phyloP scores from a whole-genome alignment of 1,140 invertebrate genomes.

The Saccostrea cuccullata region DNA sequence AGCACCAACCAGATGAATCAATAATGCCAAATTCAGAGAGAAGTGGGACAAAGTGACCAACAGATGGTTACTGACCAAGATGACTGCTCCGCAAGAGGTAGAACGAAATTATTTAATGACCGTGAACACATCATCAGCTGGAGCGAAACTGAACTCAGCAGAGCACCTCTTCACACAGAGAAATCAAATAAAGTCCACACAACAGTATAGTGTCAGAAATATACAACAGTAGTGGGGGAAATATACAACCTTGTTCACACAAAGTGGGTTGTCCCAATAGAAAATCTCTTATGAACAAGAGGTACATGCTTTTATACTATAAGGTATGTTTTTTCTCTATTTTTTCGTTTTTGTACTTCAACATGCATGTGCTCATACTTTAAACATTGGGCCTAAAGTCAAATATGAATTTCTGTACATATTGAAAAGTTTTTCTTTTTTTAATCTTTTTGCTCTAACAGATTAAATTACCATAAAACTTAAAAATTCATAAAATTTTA shows the following conservation, averaged over 20 bases:
- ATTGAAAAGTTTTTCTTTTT: too few relatives aligned
- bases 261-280: not conserved
- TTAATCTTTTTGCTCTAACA: too few relatives aligned
- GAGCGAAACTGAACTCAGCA: conserved; percentile 20
- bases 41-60: not conserved
- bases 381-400: too few relatives aligned
- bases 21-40: not conserved
- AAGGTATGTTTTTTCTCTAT: too few relatives aligned
- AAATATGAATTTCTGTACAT: too few relatives aligned
- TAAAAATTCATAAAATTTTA: too few relatives aligned
- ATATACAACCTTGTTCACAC: conserved; percentile 6
- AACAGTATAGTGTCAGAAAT: not conserved
- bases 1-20: too few relatives aligned
- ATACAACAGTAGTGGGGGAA: not conserved
- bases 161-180: conserved; percentile 19
- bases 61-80: conserved; percentile 14
- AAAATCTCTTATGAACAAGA: not conserved
- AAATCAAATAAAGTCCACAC: not conserved
- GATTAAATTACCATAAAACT: too few relatives aligned
- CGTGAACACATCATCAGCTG: conserved; percentile 28
- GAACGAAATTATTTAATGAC: conserved; percentile 2
- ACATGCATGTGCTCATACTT: too few relatives aligned
- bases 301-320: too few relatives aligned
- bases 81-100: conserved; percentile 20
- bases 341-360: too few relatives aligned